A percentile compares a stretch with the other conserved stretches of the same genome.
phyloP scores from a whole-genome alignment of 2,888 invertebrate genomes.

The Ichneumoninae sp. region DNA sequence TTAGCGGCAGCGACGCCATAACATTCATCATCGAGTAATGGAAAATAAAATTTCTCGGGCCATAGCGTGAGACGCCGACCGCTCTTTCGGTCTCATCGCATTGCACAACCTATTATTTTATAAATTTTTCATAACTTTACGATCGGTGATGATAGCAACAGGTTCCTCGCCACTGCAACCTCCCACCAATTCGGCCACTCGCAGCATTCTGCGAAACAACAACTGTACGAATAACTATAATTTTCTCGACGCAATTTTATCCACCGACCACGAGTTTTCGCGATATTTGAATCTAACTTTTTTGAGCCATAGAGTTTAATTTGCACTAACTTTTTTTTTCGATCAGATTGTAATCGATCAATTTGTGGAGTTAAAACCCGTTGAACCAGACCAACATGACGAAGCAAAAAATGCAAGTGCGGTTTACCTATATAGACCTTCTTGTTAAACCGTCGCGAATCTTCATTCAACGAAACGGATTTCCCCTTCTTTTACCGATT shows the following conservation, averaged over 20 bases:
- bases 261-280: neutral
- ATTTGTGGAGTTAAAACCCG: no score
- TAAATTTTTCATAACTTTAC: conserved; percentile 3
- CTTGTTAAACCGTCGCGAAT: no score
- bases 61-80: neutral
- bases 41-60: conserved; percentile 25
- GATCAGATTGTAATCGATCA: no score
- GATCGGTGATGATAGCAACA: neutral
- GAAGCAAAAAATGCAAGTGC: no score
- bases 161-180: neutral
- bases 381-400: no score
- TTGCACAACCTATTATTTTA: neutral
- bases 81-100: conserved; percentile 14
- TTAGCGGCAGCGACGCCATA: neutral
- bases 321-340: no score
- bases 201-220: neutral
- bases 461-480: no score
- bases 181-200: neutral
- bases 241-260: neutral
- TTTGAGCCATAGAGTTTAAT: no score
- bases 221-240: neutral
- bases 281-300: neutral
- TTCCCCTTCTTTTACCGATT: no score
- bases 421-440: no score
- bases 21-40: conserved; percentile 17